Evolutionary conservation across 2,888 invertebrate genomes (phyloP).

Genomic region (Julus scandinavius): DNA sequence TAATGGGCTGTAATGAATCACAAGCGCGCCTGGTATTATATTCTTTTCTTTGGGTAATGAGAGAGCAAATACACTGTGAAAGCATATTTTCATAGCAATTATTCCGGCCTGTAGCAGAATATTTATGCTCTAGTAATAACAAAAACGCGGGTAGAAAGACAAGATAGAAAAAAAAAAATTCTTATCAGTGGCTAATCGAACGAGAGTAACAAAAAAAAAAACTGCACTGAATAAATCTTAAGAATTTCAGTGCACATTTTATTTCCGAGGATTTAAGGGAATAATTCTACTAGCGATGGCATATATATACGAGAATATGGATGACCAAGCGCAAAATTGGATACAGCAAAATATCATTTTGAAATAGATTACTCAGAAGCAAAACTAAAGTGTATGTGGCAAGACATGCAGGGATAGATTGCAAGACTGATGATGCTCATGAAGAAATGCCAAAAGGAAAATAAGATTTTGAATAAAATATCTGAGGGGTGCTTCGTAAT

Average conservation of each 20-base stretch:
- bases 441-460: not conserved
- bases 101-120: slow-evolving; percentile 1
- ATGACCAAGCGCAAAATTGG: slow-evolving; percentile 33
- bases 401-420: slow-evolving; percentile 23
- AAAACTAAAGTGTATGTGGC: slow-evolving; percentile 33
- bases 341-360: slow-evolving; percentile 33
- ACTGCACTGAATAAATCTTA: slow-evolving; percentile 19
- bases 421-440: slow-evolving; percentile 2
- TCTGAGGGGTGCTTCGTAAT: not conserved
- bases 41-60: slow-evolving; percentile 23
- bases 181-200: slow-evolving; percentile 30
- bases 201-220: not conserved
- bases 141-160: slow-evolving; percentile 4
- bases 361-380: slow-evolving; percentile 26
- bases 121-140: slow-evolving; percentile 20
- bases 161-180: not conserved
- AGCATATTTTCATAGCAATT: slow-evolving; percentile 16
- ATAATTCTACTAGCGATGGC: not conserved
- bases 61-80: slow-evolving; percentile 7
- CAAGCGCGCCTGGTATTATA: not conserved
- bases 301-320: not conserved
- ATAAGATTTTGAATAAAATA: slow-evolving; percentile 14
- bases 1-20: slow-evolving; percentile 33
- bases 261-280: not conserved
- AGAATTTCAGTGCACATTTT: slow-evolving; percentile 16